These are phyloP conservation scores for Sternotherus odoratus DNA, from an alignment of 2,797 vertebrate genomes.

Conservation along the genomic window DNA sequence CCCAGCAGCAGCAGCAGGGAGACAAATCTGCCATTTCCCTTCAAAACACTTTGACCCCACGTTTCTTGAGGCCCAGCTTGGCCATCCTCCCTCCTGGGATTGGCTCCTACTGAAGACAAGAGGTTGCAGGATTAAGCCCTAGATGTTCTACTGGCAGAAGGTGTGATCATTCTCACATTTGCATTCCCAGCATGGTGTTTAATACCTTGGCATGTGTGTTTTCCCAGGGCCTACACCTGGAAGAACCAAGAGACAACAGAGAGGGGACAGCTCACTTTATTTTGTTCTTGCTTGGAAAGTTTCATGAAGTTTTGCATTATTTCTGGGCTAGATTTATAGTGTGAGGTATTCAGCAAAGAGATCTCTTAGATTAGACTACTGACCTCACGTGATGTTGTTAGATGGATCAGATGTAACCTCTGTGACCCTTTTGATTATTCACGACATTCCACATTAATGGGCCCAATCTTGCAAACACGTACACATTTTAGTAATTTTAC, in stretches of 20 bases:
- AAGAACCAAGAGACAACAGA: neutral
- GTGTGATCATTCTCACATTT: neutral
- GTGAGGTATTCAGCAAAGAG: neutral
- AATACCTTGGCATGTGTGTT: neutral
- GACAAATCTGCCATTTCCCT: neutral
- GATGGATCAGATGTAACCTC: neutral
- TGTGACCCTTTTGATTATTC: neutral
- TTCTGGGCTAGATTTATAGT: constrained; percentile 4
- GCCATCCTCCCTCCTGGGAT: neutral
- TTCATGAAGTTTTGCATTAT: neutral
- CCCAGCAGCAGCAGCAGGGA: neutral
- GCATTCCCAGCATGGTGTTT: neutral
- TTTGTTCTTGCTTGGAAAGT: neutral
- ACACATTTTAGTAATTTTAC: neutral
- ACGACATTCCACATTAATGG: neutral
- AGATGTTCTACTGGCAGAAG: neutral
- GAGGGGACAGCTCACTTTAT: neutral
- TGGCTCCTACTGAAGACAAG: neutral
- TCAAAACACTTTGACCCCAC: neutral
- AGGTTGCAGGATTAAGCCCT: neutral
- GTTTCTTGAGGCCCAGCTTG: neutral
- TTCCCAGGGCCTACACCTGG: neutral
- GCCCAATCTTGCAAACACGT: neutral
- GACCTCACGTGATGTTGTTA: neutral
- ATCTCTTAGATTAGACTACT: neutral